A percentile compares a stretch with the other conserved stretches of the same genome.
Evolutionary conservation across 2,888 invertebrate species (phyloP).

Genomic region (Bhutanitis thaidina): DNA sequence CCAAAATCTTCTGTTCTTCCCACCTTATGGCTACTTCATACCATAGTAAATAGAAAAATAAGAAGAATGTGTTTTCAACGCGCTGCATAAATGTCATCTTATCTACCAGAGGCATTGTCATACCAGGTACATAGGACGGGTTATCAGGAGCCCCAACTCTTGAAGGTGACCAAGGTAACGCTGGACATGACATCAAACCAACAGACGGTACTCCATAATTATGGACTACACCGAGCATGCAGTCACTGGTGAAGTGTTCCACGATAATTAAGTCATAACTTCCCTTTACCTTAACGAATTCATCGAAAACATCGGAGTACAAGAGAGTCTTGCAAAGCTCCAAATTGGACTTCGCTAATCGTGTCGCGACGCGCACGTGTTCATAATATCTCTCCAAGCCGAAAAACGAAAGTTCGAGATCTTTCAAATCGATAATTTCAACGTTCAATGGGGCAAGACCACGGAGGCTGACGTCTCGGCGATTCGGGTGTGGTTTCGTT

Average conservation of each 20-base stretch:
- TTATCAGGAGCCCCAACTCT: slow-evolving; percentile 59
- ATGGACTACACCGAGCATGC: slow-evolving; percentile 62
- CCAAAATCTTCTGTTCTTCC: slow-evolving; percentile 44
- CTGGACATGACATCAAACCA: slow-evolving; percentile 51
- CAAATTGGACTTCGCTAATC: slow-evolving; percentile 34
- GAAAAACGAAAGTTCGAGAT: slow-evolving; percentile 31
- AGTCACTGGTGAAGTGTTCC: slow-evolving; percentile 72
- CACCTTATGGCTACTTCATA: slow-evolving; percentile 38
- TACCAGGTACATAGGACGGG: slow-evolving; percentile 54
- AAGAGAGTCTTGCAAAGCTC: slow-evolving; percentile 42
- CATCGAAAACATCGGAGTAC: slow-evolving; percentile 38
- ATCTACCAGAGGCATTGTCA: slow-evolving; percentile 40
- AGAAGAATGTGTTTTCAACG: slow-evolving; percentile 56
- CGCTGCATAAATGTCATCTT: slow-evolving; percentile 61
- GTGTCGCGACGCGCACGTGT: slow-evolving; percentile 30
- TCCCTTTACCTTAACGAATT: slow-evolving; percentile 41
- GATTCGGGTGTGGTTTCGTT: slow-evolving; percentile 28
- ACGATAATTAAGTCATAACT: slow-evolving; percentile 69
- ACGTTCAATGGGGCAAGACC: slow-evolving; percentile 35
- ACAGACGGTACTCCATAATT: slow-evolving; percentile 59
- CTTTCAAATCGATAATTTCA: slow-evolving; percentile 40
- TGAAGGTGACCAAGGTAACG: slow-evolving; percentile 55
- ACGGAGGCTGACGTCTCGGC: slow-evolving; percentile 44
- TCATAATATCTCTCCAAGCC: slow-evolving; percentile 30
- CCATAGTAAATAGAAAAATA: slow-evolving; percentile 33